phyloP scores from a whole-genome alignment of 2,888 invertebrate species.

The Xestoiulus laeticollis region DNA sequence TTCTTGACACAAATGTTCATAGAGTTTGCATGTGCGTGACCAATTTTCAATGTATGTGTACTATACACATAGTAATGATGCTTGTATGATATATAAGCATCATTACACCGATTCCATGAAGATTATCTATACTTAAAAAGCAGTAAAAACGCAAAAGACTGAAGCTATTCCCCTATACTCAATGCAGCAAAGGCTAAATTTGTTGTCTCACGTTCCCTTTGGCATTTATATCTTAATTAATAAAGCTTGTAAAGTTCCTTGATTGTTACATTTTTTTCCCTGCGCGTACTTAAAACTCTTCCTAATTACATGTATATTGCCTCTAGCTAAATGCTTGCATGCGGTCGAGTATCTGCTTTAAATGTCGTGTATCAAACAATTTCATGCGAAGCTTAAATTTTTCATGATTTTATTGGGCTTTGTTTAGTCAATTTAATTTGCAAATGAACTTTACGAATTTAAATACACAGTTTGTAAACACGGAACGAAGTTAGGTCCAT shows the following conservation, averaged over 20 bases:
- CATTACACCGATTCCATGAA: not conserved
- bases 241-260: not conserved
- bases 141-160: not conserved
- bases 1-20: too few species aligned
- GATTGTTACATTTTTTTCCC: not conserved
- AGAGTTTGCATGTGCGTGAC: not conserved
- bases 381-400: too few species aligned
- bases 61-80: too few species aligned
- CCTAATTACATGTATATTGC: not conserved
- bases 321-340: not conserved
- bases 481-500: too few species aligned
- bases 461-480: not conserved
- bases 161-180: not conserved
- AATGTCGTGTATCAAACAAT: not conserved
- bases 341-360: not conserved
- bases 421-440: not conserved
- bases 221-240: slow-evolving; percentile 27
- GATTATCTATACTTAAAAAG: not conserved
- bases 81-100: too few species aligned
- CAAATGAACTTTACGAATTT: not conserved
- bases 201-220: not conserved
- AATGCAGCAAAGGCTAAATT: not conserved
- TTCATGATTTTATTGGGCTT: too few species aligned
- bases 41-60: not conserved
- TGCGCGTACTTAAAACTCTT: not conserved